Base-by-base conservation (phyloP, 2,888 invertebrate species). In the Antheraea yamamai region DNA sequence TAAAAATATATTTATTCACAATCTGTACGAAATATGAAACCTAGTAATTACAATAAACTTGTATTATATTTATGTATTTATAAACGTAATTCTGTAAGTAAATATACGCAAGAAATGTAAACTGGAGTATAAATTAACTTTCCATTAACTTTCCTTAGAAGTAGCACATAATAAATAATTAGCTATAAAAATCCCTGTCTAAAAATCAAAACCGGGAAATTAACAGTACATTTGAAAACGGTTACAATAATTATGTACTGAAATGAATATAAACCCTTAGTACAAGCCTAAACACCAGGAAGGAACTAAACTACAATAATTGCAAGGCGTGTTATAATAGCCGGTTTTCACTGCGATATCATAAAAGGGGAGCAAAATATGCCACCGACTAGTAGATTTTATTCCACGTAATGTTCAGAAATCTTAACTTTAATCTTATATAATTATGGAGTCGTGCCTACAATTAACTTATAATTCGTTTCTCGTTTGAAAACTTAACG, bases 301-400 rank as follows among this genome's bases (percentile, higher is more conserved):
- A 88, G 81, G 83, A 90, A 88, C 84, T 81, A 79, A 83, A 79
- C 82, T 78, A 80, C 79, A 87, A 87, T 91, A 90, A 90, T 89
- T 87, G 86, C 82, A 78, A 83, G 82, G 79, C 70, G 73, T 81
- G 77, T 76, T 79, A 83, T 89, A 89, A 88, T 90, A 82, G 84
- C 81, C 77, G 83, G 86, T 83, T 84, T 83, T 85, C 82, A 81
- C 81, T 80, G 76, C 78, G 77, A 84, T 81, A 84, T 87, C 87
- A 87, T 86, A 85, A 87, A 83, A 81, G 83, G 79, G 79, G 78
- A 79, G 80, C 79, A 76, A 77, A 78, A 70, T 70, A 70, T 39
- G 39, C 70, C 39, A 39, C 77, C 68, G 76, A 76, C 79, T 76
- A 76, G 76, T 77, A 78, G 75, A 16, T 71, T 61, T 52, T 75